These are phyloP conservation scores for Sus scrofa DNA, from an alignment of 2,113 vertebrate species.

Conservation along the genomic window T2T-Sscrofa CM000814.6:49607001-49607500, in stretches of 20 bases:
- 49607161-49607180: slow-evolving; percentile 84
- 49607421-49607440: not conserved
- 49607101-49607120: not conserved
- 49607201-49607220: slow-evolving; percentile 81
- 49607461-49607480: slow-evolving; percentile 9
- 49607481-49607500: slow-evolving; percentile 46
- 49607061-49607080: not conserved
- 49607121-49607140: slow-evolving; percentile 33
- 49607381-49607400: not conserved
- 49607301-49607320: slow-evolving; percentile 49
- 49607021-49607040: not conserved
- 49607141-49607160: slow-evolving; percentile 72
- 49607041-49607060: not conserved
- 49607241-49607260: slow-evolving; percentile 70
- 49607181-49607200: slow-evolving; percentile 77
- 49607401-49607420: not conserved
- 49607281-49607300: slow-evolving; percentile 55
- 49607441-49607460: not conserved
- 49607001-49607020: not conserved
- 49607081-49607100: not conserved
- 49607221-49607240: slow-evolving; percentile 75
- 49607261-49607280: slow-evolving; percentile 47
- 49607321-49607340: slow-evolving; percentile 65
- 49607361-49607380: not conserved
- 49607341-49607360: slow-evolving; percentile 49